Evolutionary conservation across 2,888 invertebrate species (phyloP), one percentile per base, ranked within the genome.

Genomic region (Ryuthela nishihirai): DNA sequence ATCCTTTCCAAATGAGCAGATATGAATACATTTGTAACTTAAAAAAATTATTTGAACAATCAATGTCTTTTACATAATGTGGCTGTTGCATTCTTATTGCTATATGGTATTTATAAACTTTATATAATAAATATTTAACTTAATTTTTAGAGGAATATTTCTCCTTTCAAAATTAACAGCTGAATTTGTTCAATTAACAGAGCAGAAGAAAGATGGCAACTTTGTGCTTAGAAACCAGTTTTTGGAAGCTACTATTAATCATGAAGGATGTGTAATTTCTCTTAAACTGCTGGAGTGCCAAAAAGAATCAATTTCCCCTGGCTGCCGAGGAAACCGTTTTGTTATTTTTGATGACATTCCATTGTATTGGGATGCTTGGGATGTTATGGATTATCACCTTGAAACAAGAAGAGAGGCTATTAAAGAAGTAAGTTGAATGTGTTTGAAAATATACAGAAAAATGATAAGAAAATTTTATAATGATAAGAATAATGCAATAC

Each of bases 301-400:
- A 15, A 65, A 59, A 40, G 67, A 67, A 43, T 54, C 64, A 17
- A 65, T 68, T 42, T 45, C 59, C 6, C 7, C 54, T 25, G 64
- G 62, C 18, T 48, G 53, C 59, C 52, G 47, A 5, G 70, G 67
- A 15, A 77, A 77, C 67, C 73, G 74, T 69, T 71, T 78, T 61
- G 70, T 75, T 46, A 63, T 79, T 21, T 78, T 72, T 69, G 77
- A 79, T 68, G 79, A 79, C 64, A 71, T 77, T 3, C 78, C 79
- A 1, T 67, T 79, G 24, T 79, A 72, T 69, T 79, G 78, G 78
- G 79, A 79, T 69, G 79, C 79, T 9, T 79, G 79, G 79, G 79
- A 79, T 68, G 75, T 77, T 2, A 78, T 78, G 76, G 78, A 79
- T 68, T 78, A 79, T 65, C 78, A 79, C 64, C 65, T 78, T 40